phyloP scores from a whole-genome alignment of 2,888 invertebrate species.

The Amphipoea oculea region DNA sequence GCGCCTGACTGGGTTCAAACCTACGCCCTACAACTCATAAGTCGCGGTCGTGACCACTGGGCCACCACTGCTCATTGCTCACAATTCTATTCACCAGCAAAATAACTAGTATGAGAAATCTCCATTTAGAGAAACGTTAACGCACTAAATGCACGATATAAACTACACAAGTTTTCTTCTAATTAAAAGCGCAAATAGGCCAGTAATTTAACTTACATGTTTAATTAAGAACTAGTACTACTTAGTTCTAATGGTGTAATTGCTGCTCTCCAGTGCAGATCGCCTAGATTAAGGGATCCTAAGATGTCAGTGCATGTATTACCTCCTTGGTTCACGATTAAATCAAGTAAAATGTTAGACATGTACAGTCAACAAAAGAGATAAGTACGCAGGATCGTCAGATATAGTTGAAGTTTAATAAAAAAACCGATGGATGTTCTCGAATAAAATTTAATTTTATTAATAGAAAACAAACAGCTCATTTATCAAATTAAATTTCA shows the following conservation, averaged over 20 bases:
- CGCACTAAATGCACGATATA: slow-evolving; percentile 2
- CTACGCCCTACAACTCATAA: too few relatives aligned
- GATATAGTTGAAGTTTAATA: too few relatives aligned
- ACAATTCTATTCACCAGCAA: background rate
- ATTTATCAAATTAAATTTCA: too few relatives aligned
- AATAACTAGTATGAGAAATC: slow-evolving; percentile 33
- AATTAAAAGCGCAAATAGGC: slow-evolving; percentile 56
- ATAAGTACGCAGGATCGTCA: too few relatives aligned
- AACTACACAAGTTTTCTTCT: slow-evolving; percentile 48
- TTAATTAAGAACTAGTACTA: slow-evolving; percentile 53
- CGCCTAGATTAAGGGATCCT: slow-evolving; percentile 44
- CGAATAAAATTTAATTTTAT: too few relatives aligned
- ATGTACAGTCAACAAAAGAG: background rate
- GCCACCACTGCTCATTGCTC: too few relatives aligned
- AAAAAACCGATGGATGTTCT: too few relatives aligned
- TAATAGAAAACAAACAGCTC: too few relatives aligned
- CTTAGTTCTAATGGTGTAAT: slow-evolving; percentile 55
- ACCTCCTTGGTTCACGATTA: background rate
- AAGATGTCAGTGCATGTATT: slow-evolving; percentile 33
- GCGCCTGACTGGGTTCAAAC: too few relatives aligned
- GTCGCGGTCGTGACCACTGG: too few relatives aligned
- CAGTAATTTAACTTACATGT: slow-evolving; percentile 48
- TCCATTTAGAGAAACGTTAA: slow-evolving; percentile 37
- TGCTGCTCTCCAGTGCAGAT: slow-evolving; percentile 47
- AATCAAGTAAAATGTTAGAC: slow-evolving; percentile 12